Evolutionary conservation across 1,140 invertebrate species (phyloP).

Genomic region (Drosophila pectinifera): DNA sequence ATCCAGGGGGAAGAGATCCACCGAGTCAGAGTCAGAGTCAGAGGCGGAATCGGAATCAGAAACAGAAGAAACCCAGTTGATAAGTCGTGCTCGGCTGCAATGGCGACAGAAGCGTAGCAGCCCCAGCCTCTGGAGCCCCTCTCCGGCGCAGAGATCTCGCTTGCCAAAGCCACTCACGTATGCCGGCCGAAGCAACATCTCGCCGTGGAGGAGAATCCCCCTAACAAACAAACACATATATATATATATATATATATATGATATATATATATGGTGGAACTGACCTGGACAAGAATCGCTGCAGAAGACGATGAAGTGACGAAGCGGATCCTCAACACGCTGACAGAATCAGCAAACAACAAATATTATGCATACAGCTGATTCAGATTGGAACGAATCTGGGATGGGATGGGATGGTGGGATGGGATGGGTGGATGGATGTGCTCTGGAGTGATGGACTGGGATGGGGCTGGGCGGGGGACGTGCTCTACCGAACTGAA

Average conservation of each 20-base stretch:
- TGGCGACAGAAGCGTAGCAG: slow-evolving; percentile 62
- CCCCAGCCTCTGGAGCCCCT: slow-evolving; percentile 33
- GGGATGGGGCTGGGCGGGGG: neutral
- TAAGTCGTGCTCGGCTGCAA: slow-evolving; percentile 65
- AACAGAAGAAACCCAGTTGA: slow-evolving; percentile 48
- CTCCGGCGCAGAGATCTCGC: slow-evolving; percentile 38
- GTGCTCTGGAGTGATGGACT: slow-evolving; percentile 6
- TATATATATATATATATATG: neutral
- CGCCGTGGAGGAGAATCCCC: slow-evolving; percentile 5
- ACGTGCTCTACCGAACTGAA: slow-evolving; percentile 12
- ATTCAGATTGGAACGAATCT: slow-evolving; percentile 62
- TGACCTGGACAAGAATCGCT: slow-evolving; percentile 58
- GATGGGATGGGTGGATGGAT: neutral
- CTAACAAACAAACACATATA: neutral
- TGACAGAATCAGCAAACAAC: slow-evolving; percentile 73
- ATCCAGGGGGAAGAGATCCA: slow-evolving; percentile 7
- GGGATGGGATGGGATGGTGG: slow-evolving; percentile 5
- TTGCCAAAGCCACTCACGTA: slow-evolving; percentile 67
- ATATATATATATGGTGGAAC: slow-evolving; percentile 7
- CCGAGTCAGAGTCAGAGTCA: neutral
- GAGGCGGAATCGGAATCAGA: slow-evolving; percentile 4
- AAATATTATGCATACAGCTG: slow-evolving; percentile 80
- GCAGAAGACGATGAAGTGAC: slow-evolving; percentile 47
- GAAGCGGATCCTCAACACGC: slow-evolving; percentile 73
- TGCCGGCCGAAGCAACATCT: slow-evolving; percentile 30